These are phyloP conservation scores for Trematocara marginatum DNA, from an alignment of 2,113 vertebrate species.

Conservation along the genomic window DNA sequence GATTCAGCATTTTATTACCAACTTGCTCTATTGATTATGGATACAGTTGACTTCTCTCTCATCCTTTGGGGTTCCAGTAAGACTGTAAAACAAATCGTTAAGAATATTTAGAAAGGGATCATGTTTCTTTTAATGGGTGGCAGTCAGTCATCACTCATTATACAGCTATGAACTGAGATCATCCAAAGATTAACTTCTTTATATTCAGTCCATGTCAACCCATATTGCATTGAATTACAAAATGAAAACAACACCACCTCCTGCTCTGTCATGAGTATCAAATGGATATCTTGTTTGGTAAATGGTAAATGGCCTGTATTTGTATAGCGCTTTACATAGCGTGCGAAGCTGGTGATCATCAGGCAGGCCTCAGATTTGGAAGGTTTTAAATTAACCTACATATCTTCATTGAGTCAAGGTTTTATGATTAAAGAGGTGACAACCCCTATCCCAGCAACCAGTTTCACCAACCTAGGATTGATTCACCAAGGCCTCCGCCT, in stretches of 20 bases:
- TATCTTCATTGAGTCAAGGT: background rate
- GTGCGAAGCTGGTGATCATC: background rate
- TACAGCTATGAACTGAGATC: background rate
- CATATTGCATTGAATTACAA: background rate
- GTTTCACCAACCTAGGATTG: background rate
- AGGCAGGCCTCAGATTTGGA: background rate
- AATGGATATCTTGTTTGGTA: background rate
- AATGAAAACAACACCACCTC: background rate
- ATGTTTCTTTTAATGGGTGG: background rate
- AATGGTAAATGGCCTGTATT: background rate
- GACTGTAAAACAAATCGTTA: background rate
- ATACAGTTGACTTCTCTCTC: background rate
- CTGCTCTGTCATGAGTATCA: background rate
- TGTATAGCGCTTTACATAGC: background rate
- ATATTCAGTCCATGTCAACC: background rate
- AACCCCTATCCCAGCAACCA: background rate
- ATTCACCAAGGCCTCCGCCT: background rate
- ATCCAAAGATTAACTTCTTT: background rate
- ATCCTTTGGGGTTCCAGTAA: background rate
- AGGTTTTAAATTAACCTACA: background rate
- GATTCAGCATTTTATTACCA: background rate
- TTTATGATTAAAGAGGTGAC: background rate
- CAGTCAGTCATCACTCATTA: background rate
- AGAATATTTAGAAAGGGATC: background rate
- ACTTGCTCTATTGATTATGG: constrained; percentile 5